Evolutionary conservation across 2,888 invertebrate species (phyloP).

Genomic region (Thumatha senex): DNA sequence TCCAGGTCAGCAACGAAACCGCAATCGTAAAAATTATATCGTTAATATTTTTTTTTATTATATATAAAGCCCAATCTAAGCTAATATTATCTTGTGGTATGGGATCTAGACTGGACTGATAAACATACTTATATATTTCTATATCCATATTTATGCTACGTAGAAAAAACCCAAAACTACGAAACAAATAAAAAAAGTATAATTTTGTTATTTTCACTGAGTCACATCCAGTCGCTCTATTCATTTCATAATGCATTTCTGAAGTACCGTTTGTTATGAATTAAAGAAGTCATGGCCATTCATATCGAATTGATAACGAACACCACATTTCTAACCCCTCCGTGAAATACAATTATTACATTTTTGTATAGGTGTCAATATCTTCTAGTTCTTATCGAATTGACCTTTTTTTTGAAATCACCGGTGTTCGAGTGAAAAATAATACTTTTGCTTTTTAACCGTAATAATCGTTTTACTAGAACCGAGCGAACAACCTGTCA

Average conservation of each 20-base stretch:
- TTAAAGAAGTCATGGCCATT: constrained; percentile 55
- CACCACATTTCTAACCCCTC: constrained; percentile 60
- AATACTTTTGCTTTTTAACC: too few relatives aligned
- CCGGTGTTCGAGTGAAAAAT: neutral
- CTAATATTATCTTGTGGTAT: too few relatives aligned
- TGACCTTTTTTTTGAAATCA: constrained; percentile 1
- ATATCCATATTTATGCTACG: too few relatives aligned
- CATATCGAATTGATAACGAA: constrained; percentile 53
- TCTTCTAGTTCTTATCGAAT: neutral
- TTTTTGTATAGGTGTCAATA: constrained; percentile 34
- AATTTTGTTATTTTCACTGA: neutral
- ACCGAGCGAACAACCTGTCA: too few relatives aligned
- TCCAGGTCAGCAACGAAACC: too few relatives aligned
- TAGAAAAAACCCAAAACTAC: neutral
- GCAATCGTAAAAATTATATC: too few relatives aligned
- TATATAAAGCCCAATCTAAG: too few relatives aligned
- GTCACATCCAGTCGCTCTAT: constrained; percentile 17
- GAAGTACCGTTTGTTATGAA: constrained; percentile 42
- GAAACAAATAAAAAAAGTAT: too few relatives aligned
- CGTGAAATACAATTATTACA: constrained; percentile 67
- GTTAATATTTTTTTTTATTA: too few relatives aligned
- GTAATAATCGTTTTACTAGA: too few relatives aligned
- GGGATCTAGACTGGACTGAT: too few relatives aligned
- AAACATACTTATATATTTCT: too few relatives aligned
- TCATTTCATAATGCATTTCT: constrained; percentile 17